Conservation (phyloP, 2,797 vertebrate species). For the Microctenopoma stevenorrisi region DNA sequence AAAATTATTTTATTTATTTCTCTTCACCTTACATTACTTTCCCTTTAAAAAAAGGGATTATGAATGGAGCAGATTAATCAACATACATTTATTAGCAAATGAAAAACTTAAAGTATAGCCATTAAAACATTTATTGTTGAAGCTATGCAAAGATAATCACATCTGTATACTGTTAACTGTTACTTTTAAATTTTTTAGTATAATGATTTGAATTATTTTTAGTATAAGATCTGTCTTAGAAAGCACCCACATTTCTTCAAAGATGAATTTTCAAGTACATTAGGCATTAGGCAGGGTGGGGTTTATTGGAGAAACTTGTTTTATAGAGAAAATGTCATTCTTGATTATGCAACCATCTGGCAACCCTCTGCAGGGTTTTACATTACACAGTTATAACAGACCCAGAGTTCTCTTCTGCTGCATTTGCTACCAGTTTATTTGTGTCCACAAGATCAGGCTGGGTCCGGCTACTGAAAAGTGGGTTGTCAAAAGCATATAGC, state of each 20-base stretch:
- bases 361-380: neutral
- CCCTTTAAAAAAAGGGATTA: neutral
- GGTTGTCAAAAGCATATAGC: conserved; percentile 55
- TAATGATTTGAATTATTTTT: neutral
- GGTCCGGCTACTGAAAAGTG: conserved; percentile 32
- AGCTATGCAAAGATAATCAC: neutral
- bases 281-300: too few relatives aligned
- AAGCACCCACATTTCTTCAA: neutral
- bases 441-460: conserved; percentile 20
- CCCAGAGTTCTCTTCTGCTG: conserved; percentile 30
- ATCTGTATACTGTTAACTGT: neutral
- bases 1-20: too few relatives aligned
- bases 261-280: neutral
- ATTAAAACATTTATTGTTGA: neutral
- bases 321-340: neutral
- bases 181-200: neutral
- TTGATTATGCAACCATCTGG: neutral
- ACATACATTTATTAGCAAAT: neutral
- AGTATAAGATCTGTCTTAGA: neutral
- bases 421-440: conserved; percentile 24
- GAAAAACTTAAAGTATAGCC: neutral
- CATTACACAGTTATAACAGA: conserved; percentile 9
- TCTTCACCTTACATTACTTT: neutral
- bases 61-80: neutral
- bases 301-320: neutral